Conservation (phyloP, 30 jellyfish, hydroid and myxozoan genomes). For the Phacellophora camtschatica region DNA sequence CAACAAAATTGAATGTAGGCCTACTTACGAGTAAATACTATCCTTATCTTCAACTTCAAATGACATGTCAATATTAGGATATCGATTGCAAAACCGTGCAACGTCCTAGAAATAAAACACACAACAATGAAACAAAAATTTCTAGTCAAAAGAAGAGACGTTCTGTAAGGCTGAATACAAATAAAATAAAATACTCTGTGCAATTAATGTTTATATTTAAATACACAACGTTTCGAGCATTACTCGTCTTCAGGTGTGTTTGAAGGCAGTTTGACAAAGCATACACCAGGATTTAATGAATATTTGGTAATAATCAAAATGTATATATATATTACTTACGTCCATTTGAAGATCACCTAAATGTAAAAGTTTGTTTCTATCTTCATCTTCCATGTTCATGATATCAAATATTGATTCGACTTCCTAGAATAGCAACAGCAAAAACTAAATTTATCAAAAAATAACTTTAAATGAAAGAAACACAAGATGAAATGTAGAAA, state of each 20-base stretch:
- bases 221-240: too few species aligned
- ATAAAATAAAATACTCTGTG: too few species aligned
- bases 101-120: conserved; percentile 70
- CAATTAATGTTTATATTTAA: too few species aligned
- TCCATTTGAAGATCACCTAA: conserved; percentile 93
- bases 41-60: conserved; percentile 90
- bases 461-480: too few species aligned
- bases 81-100: conserved; percentile 97
- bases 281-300: too few species aligned
- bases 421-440: conserved; percentile 41
- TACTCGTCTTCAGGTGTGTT: too few species aligned
- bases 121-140: neutral
- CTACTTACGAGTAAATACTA: conserved; percentile 55
- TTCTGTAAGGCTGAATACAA: neutral
- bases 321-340: too few species aligned
- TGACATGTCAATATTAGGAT: conserved; percentile 91
- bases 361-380: conserved; percentile 72
- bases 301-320: too few species aligned
- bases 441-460: too few species aligned
- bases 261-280: neutral
- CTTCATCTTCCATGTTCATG: conserved; percentile 99
- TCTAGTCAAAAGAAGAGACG: neutral
- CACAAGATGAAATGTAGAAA: too few species aligned
- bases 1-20: too few species aligned
- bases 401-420: conserved; percentile 96